phyloP scores from a whole-genome alignment of 2,113 vertebrate genomes.

The Zapornia atra region DNA sequence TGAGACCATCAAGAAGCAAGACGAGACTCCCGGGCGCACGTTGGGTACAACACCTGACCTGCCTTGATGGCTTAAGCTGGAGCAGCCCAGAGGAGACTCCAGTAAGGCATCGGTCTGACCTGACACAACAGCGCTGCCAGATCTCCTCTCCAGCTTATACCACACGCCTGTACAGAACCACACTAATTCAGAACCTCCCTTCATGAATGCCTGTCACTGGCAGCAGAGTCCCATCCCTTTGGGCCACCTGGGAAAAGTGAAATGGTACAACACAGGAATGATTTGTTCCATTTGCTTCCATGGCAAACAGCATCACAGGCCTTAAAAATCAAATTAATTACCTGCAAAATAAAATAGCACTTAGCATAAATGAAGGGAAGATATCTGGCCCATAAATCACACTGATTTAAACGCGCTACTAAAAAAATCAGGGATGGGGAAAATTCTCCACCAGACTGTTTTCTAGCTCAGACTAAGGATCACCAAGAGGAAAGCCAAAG shows the following conservation, averaged over 20 bases:
- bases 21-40: background rate
- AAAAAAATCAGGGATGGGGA: background rate
- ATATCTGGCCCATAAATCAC: background rate
- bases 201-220: background rate
- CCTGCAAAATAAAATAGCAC: background rate
- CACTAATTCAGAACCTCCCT: background rate
- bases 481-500: background rate
- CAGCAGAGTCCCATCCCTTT: background rate
- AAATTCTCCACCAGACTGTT: background rate
- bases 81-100: background rate
- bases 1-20: background rate
- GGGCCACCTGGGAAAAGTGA: background rate
- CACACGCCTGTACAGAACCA: background rate
- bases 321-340: background rate
- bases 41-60: background rate
- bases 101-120: background rate
- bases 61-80: conserved; percentile 28
- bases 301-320: background rate
- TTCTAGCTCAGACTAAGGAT: background rate
- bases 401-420: background rate
- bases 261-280: background rate
- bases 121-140: background rate
- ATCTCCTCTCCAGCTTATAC: background rate
- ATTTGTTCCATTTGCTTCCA: background rate
- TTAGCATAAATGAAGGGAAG: background rate